phyloP scores from a whole-genome alignment of 1,140 invertebrate species.

The Babylonia areolata region DNA sequence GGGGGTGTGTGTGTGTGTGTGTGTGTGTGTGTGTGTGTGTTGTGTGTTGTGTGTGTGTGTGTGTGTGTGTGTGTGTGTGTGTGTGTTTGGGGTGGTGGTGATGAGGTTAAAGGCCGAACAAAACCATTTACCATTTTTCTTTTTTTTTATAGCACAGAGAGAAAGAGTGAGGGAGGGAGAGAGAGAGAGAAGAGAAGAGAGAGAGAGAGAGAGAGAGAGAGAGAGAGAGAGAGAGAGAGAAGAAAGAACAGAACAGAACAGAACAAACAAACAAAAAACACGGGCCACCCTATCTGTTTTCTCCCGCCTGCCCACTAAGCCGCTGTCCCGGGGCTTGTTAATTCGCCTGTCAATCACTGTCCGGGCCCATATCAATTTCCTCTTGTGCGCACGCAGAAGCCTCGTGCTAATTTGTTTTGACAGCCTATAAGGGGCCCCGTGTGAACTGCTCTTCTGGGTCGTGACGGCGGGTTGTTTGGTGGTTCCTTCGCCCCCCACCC shows the following conservation, averaged over 20 bases:
- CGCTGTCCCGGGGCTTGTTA: background rate
- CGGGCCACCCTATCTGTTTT: background rate
- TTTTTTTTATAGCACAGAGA: too few species aligned
- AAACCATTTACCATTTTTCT: background rate
- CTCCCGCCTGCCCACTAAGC: background rate
- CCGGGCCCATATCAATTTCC: background rate
- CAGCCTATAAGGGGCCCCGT: background rate
- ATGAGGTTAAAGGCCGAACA: background rate
- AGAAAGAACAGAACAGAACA: background rate
- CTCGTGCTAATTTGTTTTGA: conserved; percentile 34
- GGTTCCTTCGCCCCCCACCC: background rate
- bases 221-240: background rate
- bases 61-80: too few species aligned
- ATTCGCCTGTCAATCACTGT: conserved; percentile 23
- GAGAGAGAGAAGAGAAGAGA: background rate
- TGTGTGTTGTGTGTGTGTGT: too few species aligned
- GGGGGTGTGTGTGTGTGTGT: too few species aligned
- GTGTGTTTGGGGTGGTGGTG: too few species aligned
- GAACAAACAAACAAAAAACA: background rate
- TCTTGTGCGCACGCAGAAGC: background rate
- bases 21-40: too few species aligned
- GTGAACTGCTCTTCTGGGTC: background rate
- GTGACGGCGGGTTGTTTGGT: background rate
- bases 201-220: background rate
- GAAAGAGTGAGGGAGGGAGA: too few species aligned